Evolutionary conservation across 1,140 invertebrate species (phyloP), one percentile per base, ranked within the genome.

Genomic region (Microplitis mediator): DNA sequence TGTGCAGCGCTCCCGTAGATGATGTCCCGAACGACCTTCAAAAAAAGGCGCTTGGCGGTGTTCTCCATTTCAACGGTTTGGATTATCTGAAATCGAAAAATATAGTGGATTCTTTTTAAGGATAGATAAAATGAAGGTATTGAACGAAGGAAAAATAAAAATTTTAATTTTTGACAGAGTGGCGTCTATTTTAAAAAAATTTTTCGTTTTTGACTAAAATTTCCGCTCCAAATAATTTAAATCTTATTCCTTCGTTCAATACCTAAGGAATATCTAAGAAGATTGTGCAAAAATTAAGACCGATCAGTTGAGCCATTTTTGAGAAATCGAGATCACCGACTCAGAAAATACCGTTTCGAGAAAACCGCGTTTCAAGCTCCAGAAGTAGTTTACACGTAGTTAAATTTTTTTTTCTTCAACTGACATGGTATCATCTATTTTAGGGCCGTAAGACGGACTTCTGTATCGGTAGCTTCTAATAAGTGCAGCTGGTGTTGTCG

Each of bases 261-360:
- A 54, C 51, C 51, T 54, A 11, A 54, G 51, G 51, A 54, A 54
- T 36, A 36, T 36, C 6, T 36, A 36, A 36, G 35, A 36, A 36
- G 35, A 36, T 36, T 4, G 3, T 36, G 35, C 6, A n/a, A 36
- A 36, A 36, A 4, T 36, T 36, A 6, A 36, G 35, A 36, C 35
- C 35, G 35, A 36, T 36, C 35, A 6, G 35, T 36, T 36, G 35
- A 36, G 35, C 35, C 35, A 36, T 54, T 54, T 54, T 11, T 4
- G 51, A 54, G 51, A 54, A 54, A 54, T 54, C 11, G 11, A 54
- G 51, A 54, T 54, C 51, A 54, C 14, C 35, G 4, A 4, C 8
- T 64, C 34, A 4, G 35, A 64, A 64, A 64, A 64, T 14, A 35
- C 32, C 13, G 62, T 35, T 68, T 68, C 11, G 65, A 36, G 35